These are phyloP conservation scores for Coleophora deauratella DNA, from an alignment of 2,888 invertebrate species.

Conservation along the genomic window DNA sequence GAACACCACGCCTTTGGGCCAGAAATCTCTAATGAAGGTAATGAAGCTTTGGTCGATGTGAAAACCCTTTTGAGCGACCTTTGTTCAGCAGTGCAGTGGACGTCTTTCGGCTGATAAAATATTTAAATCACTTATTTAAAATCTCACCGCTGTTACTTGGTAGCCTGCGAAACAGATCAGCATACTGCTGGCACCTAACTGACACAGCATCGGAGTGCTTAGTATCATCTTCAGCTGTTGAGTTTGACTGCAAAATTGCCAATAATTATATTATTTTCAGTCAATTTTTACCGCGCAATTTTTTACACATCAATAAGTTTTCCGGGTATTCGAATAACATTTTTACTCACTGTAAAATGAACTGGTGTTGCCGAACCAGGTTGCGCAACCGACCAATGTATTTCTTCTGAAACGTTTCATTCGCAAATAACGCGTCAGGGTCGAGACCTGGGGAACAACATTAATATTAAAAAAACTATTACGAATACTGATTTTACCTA, in stretches of 20 bases:
- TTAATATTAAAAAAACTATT: too few species aligned
- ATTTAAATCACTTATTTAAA: not conserved
- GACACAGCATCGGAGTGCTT: constrained; percentile 53
- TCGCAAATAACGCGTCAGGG: constrained; percentile 5
- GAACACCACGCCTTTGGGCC: too few species aligned
- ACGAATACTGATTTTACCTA: too few species aligned
- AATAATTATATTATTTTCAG: too few species aligned
- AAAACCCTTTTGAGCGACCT: too few species aligned
- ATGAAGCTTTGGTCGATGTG: too few species aligned
- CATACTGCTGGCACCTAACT: constrained; percentile 46
- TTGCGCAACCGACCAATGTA: constrained; percentile 31
- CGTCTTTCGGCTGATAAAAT: too few species aligned
- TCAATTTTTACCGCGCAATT: too few species aligned
- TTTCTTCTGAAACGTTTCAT: constrained; percentile 12
- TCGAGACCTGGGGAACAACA: constrained; percentile 3
- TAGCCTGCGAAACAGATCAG: constrained; percentile 57
- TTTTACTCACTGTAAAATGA: constrained; percentile 40
- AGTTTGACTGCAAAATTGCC: constrained; percentile 32
- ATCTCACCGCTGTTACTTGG: constrained; percentile 49
- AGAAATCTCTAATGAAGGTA: too few species aligned
- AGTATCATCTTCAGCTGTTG: constrained; percentile 38
- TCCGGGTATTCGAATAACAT: too few species aligned
- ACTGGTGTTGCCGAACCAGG: constrained; percentile 48
- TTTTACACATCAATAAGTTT: too few species aligned
- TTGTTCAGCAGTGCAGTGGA: too few species aligned